These are phyloP conservation scores for Brachypterus glaber DNA, from an alignment of 2,888 invertebrate species.

Conservation along the genomic window DNA sequence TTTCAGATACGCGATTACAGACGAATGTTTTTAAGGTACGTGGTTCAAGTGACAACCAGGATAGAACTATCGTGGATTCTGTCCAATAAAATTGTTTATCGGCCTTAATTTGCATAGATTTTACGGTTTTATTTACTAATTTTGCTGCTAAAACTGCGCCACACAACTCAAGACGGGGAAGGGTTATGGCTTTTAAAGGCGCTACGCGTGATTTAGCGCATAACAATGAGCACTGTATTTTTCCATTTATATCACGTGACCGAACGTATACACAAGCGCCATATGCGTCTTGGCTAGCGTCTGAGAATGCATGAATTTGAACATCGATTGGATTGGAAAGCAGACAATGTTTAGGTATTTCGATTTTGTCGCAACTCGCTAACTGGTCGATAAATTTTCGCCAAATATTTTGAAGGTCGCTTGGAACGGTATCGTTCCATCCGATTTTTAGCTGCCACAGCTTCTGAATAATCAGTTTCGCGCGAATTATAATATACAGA, in stretches of 20 bases:
- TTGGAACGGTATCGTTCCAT: background rate
- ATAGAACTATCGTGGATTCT: conserved; percentile 24
- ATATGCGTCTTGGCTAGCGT: background rate
- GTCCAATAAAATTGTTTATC: conserved; percentile 19
- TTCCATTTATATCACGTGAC: background rate
- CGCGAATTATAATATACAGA: background rate
- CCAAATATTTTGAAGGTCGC: background rate
- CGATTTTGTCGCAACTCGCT: background rate
- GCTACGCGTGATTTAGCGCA: conserved; percentile 8
- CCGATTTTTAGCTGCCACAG: no score
- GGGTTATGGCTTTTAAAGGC: conserved; percentile 1
- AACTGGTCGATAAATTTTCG: background rate
- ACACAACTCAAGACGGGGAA: conserved; percentile 14
- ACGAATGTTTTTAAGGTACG: conserved; percentile 24
- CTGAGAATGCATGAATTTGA: background rate
- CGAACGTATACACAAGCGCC: background rate
- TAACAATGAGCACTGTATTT: conserved; percentile 1
- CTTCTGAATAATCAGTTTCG: background rate
- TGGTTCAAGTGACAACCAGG: conserved; percentile 20
- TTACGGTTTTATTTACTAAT: conserved; percentile 10
- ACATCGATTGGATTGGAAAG: background rate
- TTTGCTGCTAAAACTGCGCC: conserved; percentile 18
- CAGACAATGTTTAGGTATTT: background rate
- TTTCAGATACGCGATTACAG: conserved; percentile 21
- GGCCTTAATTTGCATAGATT: conserved; percentile 11